Conservation (phyloP, 1,140 invertebrate species). For the Linepithema humile region DNA sequence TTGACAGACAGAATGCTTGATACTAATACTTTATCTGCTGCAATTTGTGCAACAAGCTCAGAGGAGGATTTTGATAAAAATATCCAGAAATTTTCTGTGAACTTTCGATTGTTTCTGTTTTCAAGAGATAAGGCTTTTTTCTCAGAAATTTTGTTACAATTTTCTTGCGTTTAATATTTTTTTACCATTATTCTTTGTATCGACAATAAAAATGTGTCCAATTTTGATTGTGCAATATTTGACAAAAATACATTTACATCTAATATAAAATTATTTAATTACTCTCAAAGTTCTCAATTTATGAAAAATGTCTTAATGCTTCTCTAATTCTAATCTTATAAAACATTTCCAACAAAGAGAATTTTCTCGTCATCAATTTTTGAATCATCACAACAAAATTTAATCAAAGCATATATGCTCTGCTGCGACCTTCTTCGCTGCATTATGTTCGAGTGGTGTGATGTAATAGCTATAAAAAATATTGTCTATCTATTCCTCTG, state of each 20-base stretch:
- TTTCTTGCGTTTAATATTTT: not conserved
- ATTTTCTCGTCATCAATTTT: not conserved
- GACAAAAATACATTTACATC: not conserved
- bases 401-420: not conserved
- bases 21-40: not conserved
- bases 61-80: not conserved
- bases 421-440: not conserved
- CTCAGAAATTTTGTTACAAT: not conserved
- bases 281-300: not conserved
- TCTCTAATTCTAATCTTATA: not conserved
- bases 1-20: not conserved
- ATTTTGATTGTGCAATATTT: not conserved
- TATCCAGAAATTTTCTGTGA: not conserved
- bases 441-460: not conserved
- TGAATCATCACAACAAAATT: not conserved
- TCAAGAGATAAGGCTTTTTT: not conserved
- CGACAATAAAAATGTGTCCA: not conserved
- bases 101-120: not conserved
- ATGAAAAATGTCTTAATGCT: not conserved
- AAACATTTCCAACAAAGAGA: not conserved
- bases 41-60: not conserved
- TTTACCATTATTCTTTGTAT: not conserved
- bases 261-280: not conserved
- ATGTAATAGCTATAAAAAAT: constrained; percentile 12
- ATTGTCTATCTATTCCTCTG: not conserved